Base-by-base conservation (phyloP, 1,140 invertebrate genomes). In the Diabrotica virgifera region DNA sequence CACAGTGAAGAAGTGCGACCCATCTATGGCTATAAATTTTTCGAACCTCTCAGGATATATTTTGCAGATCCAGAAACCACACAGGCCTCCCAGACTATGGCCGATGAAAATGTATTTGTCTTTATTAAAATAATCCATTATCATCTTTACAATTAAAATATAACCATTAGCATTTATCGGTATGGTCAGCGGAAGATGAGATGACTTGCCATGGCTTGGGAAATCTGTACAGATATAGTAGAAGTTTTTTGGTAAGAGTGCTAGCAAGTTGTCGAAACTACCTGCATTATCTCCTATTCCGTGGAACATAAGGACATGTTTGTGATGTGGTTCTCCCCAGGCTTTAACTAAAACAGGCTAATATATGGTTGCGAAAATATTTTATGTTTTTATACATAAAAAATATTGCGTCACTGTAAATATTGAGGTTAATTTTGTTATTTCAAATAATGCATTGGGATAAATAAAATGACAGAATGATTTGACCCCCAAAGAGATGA, bases 171-270 rank as follows among this genome's bases (percentile, higher is more conserved):
- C 79, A 24, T 83, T 73, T 36, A 86, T 76, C 5, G 77, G 70
- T 55, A 80, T 52, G 46, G 85, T 85, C 9, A 71, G 59, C 59
- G 86, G 85, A 62, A 85, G 84, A 51, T 82, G 82, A 62, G 85
- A 85, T 5, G 89, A 91, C 7, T 78, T 78, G 3, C 90, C 90
- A 79, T 91, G 88, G 2, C 88, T 86, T 5, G 88, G 88, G 64
- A 90, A 78, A 75, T 91, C 89, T 36, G 90, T 78, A 70, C 83
- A 82, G 6, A 90, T 82, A 64, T 86, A 87, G 67, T 85, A 87
- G 70, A 82, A 85, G 5, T 78, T 70, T 52, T 76, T 70, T 5
- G 86, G 85, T 52, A 92, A 77, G 11, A 84, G 66, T 13, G 82
- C 78, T 50, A 89, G 80, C 5, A 92, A 78, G 12, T 80, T 80